phyloP scores from a whole-genome alignment of 1,140 invertebrate species.

The Druon quercuslanigerum region DNA sequence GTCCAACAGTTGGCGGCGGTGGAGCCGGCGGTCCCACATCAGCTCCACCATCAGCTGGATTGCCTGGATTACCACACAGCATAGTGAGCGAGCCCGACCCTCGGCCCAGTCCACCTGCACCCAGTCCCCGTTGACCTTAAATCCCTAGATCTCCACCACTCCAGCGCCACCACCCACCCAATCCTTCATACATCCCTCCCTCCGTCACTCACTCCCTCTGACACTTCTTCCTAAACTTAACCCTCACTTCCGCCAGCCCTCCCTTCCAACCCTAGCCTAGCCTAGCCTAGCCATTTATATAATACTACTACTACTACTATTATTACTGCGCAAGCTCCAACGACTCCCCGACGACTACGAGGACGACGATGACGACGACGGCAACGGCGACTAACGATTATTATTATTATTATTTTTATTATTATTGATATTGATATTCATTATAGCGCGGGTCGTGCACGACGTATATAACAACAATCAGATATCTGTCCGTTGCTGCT shows the following conservation, averaged over 20 bases:
- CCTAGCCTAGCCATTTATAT: slow-evolving; percentile 52
- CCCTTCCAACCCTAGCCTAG: too few relatives aligned
- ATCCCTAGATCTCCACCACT: slow-evolving; percentile 41
- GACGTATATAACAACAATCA: slow-evolving; percentile 45
- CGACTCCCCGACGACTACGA: slow-evolving; percentile 26
- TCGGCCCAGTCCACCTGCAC: slow-evolving; percentile 73
- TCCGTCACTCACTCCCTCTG: too few relatives aligned
- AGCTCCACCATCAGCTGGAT: slow-evolving; percentile 64
- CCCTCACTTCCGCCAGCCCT: too few relatives aligned
- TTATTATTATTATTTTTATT: too few relatives aligned
- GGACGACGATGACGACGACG: neutral
- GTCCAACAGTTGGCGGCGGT: slow-evolving; percentile 65
- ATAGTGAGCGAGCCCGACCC: slow-evolving; percentile 74
- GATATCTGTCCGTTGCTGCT: slow-evolving; percentile 60
- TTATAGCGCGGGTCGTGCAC: slow-evolving; percentile 49
- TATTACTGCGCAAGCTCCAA: slow-evolving; percentile 50
- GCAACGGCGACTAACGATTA: slow-evolving; percentile 43
- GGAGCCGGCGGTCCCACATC: slow-evolving; percentile 60
- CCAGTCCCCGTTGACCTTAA: slow-evolving; percentile 75
- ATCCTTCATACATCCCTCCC: slow-evolving; percentile 40
- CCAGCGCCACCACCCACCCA: slow-evolving; percentile 62
- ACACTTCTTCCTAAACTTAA: too few relatives aligned
- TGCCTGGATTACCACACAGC: slow-evolving; percentile 73
- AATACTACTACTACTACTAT: too few relatives aligned
- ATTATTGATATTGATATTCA: too few relatives aligned